These are phyloP conservation scores for Nasonia longicornis DNA, from an alignment of 1,140 invertebrate species.

Conservation along the genomic window DNA sequence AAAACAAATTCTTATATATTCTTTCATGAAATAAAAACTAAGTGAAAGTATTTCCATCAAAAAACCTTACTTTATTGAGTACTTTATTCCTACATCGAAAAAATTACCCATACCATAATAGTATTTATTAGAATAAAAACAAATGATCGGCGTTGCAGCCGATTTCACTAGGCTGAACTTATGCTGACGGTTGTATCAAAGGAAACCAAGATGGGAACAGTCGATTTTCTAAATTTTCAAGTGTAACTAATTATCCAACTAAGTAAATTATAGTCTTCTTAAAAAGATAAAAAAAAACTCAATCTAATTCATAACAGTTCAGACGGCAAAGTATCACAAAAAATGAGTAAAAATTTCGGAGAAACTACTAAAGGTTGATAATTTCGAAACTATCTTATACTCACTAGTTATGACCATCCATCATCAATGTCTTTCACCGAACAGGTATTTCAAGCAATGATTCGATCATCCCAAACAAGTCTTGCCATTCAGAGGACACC, in stretches of 20 bases:
- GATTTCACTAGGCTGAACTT: conserved; percentile 7
- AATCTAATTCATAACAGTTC: background rate
- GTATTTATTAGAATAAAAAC: conserved; percentile 11
- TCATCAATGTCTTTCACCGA: background rate
- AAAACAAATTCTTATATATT: conserved; percentile 26
- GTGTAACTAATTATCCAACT: background rate
- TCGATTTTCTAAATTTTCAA: conserved; percentile 35
- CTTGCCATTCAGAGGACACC: background rate
- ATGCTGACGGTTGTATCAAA: conserved; percentile 12
- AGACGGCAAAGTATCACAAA: background rate
- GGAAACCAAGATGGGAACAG: background rate
- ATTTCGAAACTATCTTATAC: background rate
- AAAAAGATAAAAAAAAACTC: conserved; percentile 6
- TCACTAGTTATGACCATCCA: too few relatives aligned
- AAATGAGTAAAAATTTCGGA: conserved; percentile 27
- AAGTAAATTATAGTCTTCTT: conserved; percentile 1
- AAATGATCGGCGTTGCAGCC: background rate
- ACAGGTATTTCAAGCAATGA: background rate
- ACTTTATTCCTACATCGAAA: background rate
- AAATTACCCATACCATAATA: background rate
- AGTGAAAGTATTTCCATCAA: conserved; percentile 29
- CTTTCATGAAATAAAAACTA: conserved; percentile 30
- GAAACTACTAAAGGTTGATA: conserved; percentile 19
- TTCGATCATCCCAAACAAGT: background rate
- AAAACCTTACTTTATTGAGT: background rate